Conservation (phyloP, 2,888 invertebrate species). For the Clivina fossor region DNA sequence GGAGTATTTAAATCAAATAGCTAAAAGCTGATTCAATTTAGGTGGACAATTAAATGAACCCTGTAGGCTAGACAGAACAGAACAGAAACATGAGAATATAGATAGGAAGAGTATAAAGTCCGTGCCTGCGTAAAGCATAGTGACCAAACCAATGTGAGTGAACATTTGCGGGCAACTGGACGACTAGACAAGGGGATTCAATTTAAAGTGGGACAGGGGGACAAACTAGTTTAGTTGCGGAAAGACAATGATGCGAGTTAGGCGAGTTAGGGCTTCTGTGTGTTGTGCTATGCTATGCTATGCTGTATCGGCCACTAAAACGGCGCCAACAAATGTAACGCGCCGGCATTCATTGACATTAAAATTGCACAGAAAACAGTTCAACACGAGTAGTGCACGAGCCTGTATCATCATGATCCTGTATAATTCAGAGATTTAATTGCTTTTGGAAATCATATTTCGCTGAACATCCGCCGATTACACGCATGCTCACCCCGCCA, state of each 20-base stretch:
- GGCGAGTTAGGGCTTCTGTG: constrained; percentile 5
- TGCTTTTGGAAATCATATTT: constrained; percentile 33
- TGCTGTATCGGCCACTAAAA: constrained; percentile 9
- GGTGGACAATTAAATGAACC: too few species aligned
- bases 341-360: constrained; percentile 29
- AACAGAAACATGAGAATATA: too few species aligned
- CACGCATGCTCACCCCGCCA: constrained; percentile 14
- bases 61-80: too few species aligned
- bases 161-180: not conserved
- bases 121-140: too few species aligned
- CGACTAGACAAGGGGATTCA: too few species aligned
- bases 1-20: too few species aligned
- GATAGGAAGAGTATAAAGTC: too few species aligned
- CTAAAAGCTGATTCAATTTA: too few species aligned
- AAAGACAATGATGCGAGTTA: constrained; percentile 8
- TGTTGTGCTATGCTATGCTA: too few species aligned
- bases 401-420: constrained; percentile 32
- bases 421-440: constrained; percentile 31
- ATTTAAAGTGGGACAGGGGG: not conserved
- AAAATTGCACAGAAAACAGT: constrained; percentile 29
- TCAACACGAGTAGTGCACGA: constrained; percentile 27
- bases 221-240: constrained; percentile 11
- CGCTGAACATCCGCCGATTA: constrained; percentile 30
- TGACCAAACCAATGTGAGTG: too few species aligned
- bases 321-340: not conserved